These are phyloP conservation scores for Takifugu bimaculatus DNA, from an alignment of 2,113 vertebrate species.

Conservation along the genomic window DNA sequence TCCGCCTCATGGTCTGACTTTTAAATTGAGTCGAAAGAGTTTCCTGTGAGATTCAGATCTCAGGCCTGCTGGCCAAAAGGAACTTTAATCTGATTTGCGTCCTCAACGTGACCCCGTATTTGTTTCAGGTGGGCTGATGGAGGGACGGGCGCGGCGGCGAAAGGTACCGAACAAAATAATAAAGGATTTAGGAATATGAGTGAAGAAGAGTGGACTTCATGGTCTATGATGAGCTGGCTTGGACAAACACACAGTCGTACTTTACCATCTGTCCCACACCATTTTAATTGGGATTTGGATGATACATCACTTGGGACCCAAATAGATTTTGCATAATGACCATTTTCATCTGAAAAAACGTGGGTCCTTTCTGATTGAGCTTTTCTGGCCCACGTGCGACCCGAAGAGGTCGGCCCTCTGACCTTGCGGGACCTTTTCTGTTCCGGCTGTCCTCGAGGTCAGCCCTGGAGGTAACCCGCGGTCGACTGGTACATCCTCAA, in stretches of 20 bases:
- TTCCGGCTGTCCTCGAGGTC: slow-evolving; percentile 29
- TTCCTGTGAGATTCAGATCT: too few relatives aligned
- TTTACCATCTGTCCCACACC: slow-evolving; percentile 55
- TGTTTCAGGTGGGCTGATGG: too few relatives aligned
- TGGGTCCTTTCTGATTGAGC: slow-evolving; percentile 36
- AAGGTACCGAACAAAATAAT: too few relatives aligned
- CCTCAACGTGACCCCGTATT: too few relatives aligned
- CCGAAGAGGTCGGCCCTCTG: slow-evolving; percentile 41
- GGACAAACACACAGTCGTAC: slow-evolving; percentile 52
- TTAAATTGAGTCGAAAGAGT: background rate
- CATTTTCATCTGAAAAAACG: slow-evolving; percentile 35
- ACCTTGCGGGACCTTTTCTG: slow-evolving; percentile 44
- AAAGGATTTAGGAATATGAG: too few relatives aligned
- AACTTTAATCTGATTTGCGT: too few relatives aligned
- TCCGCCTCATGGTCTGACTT: slow-evolving; percentile 37
- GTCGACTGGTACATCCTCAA: slow-evolving; percentile 36
- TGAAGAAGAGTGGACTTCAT: background rate
- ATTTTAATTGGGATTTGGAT: slow-evolving; percentile 59
- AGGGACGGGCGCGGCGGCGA: too few relatives aligned
- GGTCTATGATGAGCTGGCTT: slow-evolving; percentile 39
- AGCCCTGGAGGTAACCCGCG: slow-evolving; percentile 30
- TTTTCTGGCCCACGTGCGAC: slow-evolving; percentile 31
- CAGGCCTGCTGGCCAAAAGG: too few relatives aligned
- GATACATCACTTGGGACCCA: slow-evolving; percentile 46
- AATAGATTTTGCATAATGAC: slow-evolving; percentile 62